These are phyloP conservation scores for Melanostigma gelatinosum DNA, from an alignment of 2,113 vertebrate species.

Conservation along the genomic window DNA sequence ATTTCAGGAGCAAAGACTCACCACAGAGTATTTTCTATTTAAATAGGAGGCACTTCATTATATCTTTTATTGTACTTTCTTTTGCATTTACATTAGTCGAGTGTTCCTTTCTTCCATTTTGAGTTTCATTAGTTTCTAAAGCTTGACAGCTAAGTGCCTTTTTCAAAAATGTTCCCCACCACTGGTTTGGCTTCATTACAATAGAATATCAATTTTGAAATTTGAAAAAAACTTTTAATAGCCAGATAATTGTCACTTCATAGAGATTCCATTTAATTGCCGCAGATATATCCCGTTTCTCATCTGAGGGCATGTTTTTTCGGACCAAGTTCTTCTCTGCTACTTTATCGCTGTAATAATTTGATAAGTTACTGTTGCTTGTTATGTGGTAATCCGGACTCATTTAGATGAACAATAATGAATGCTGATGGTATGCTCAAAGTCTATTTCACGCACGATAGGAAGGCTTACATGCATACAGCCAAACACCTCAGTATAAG, in stretches of 20 bases:
- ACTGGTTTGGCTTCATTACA: conserved; percentile 83
- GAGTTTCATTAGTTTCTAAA: conserved; percentile 98
- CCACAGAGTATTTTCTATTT: conserved; percentile 99
- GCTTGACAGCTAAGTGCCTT: conserved; percentile 84
- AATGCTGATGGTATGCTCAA: conserved; percentile 56
- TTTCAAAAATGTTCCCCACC: conserved; percentile 85
- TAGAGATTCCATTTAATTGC: conserved; percentile 74
- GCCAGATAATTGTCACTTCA: conserved; percentile 77
- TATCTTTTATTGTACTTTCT: conserved; percentile 99
- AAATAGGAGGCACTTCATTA: conserved; percentile 99
- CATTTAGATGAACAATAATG: conserved; percentile 61
- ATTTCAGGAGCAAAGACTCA: conserved; percentile 99
- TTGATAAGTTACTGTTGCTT: conserved; percentile 54
- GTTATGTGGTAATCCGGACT: conserved; percentile 47
- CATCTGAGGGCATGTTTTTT: conserved; percentile 36
- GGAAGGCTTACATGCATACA: conserved; percentile 39
- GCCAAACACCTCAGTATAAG: conserved; percentile 22
- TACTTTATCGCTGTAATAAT: conserved; percentile 53
- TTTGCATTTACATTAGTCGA: conserved; percentile 98
- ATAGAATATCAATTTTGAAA: conserved; percentile 83
- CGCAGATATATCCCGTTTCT: conserved; percentile 67
- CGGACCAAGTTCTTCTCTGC: conserved; percentile 43
- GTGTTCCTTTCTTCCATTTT: conserved; percentile 92
- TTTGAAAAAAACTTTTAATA: conserved; percentile 79
- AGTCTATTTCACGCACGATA: conserved; percentile 65